These are phyloP conservation scores for Heliconius cydno DNA, from an alignment of 2,888 invertebrate species.

Conservation along the genomic window DNA sequence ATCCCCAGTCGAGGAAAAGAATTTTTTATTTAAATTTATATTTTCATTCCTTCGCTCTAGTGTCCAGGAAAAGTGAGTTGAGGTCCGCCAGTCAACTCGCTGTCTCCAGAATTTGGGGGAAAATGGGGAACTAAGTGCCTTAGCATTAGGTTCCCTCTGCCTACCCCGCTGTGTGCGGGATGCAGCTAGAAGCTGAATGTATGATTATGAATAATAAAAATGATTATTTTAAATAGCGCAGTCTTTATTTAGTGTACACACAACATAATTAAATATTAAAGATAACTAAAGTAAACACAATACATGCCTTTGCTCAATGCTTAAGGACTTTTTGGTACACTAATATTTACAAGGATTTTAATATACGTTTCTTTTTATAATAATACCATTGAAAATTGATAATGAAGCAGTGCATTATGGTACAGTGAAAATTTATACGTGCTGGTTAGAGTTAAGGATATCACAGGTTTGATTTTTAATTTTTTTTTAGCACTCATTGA, in stretches of 20 bases:
- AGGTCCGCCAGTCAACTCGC: not conserved
- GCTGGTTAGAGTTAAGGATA: not conserved
- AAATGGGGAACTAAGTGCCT: too few species aligned
- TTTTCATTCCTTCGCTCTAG: too few species aligned
- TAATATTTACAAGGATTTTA: conserved; percentile 20
- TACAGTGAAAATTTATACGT: not conserved
- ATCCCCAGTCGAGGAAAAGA: too few species aligned
- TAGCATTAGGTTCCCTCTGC: not conserved
- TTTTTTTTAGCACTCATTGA: not conserved
- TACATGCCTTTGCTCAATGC: conserved; percentile 6
- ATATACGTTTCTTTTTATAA: not conserved
- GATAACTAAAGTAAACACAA: conserved; percentile 14
- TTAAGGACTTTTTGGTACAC: conserved; percentile 21
- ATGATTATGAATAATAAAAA: not conserved
- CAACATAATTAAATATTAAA: conserved; percentile 17
- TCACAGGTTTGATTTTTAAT: not conserved
- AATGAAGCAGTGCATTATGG: not conserved
- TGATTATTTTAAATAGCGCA: conserved; percentile 14
- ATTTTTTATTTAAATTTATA: too few species aligned
- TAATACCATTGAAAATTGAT: not conserved
- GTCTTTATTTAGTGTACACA: conserved; percentile 25
- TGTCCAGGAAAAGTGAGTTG: not conserved
- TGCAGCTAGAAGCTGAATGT: not conserved
- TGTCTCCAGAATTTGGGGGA: too few species aligned
- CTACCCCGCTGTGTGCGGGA: not conserved